These are phyloP conservation scores for Calidris pygmaea DNA, from an alignment of 2,113 vertebrate genomes.

Conservation along the genomic window DNA sequence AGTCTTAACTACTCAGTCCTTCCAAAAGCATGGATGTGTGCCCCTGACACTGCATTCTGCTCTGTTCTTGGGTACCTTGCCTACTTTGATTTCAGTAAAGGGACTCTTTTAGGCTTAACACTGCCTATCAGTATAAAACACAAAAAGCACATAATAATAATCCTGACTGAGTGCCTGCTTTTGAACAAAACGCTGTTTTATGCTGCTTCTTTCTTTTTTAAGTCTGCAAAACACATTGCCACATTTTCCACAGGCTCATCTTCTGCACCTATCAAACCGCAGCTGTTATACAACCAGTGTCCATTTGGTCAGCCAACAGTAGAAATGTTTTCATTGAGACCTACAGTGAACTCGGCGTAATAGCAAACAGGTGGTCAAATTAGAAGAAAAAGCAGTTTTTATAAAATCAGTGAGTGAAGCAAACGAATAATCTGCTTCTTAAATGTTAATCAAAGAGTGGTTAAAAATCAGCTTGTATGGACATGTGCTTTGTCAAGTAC, in stretches of 20 bases:
- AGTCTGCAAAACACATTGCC: slow-evolving; percentile 36
- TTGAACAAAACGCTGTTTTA: neutral
- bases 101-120: neutral
- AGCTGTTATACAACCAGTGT: slow-evolving; percentile 39
- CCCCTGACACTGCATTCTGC: neutral
- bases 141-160: neutral
- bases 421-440: neutral
- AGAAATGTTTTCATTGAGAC: slow-evolving; percentile 54
- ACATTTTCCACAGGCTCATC: slow-evolving; percentile 48
- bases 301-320: slow-evolving; percentile 63
- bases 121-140: neutral
- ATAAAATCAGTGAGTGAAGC: neutral
- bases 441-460: neutral
- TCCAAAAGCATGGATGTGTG: neutral
- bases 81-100: neutral
- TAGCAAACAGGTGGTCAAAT: slow-evolving; percentile 52
- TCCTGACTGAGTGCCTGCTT: neutral
- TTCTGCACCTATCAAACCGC: slow-evolving; percentile 44
- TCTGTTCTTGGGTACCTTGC: neutral
- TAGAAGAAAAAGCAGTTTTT: slow-evolving; percentile 15
- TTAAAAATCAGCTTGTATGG: neutral
- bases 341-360: slow-evolving; percentile 43
- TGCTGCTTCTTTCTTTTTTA: neutral
- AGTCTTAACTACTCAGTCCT: neutral
- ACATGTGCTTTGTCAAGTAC: neutral